Evolutionary conservation across 2,113 vertebrate species (phyloP).

Genomic region (Pica pica): DNA sequence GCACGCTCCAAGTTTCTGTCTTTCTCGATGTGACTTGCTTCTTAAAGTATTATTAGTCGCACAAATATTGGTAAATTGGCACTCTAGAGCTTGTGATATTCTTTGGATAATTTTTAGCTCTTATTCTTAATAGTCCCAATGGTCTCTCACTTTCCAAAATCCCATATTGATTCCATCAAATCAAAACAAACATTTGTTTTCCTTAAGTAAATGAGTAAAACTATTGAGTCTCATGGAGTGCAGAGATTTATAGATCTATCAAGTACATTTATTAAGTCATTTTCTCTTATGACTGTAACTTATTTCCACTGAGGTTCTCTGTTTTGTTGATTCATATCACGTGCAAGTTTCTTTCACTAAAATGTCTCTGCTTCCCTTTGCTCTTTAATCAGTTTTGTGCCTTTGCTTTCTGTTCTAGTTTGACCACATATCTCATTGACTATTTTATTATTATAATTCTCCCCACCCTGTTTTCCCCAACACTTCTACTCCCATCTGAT

Average conservation of each 20-base stretch:
- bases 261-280: background rate
- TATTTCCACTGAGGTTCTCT: background rate
- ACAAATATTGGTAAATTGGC: background rate
- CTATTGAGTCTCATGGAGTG: background rate
- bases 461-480: rapidly evolving
- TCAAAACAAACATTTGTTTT: background rate
- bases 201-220: background rate
- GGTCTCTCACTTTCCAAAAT: background rate
- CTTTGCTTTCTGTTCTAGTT: background rate
- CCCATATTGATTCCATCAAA: background rate
- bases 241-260: conserved; percentile 16
- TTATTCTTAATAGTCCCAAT: background rate
- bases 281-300: background rate
- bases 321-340: background rate
- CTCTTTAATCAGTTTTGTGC: background rate
- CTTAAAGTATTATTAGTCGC: background rate
- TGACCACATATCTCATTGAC: background rate
- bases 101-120: background rate
- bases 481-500: background rate
- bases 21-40: background rate
- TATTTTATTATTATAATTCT: background rate
- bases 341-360: background rate
- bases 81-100: background rate
- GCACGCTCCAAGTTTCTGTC: background rate
- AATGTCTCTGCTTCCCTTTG: background rate